These are phyloP conservation scores for Panurus biarmicus DNA, from an alignment of 2,113 vertebrate genomes.

Conservation along the genomic window DNA sequence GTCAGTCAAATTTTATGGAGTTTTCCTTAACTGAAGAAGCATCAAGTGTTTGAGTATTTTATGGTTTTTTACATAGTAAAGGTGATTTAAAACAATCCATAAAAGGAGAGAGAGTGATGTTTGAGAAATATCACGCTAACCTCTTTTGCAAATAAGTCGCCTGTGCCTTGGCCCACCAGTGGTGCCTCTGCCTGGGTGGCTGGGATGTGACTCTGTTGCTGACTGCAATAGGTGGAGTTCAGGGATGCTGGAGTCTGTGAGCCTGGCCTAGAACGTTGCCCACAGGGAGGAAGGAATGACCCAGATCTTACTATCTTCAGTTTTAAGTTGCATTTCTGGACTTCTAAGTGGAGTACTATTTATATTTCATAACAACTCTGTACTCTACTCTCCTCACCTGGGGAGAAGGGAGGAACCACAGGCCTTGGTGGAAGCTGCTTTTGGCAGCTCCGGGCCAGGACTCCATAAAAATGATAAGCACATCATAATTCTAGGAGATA, in stretches of 20 bases:
- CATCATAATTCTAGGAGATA: not conserved
- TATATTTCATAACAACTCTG: not conserved
- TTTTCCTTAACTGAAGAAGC: not conserved
- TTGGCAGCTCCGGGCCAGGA: not conserved
- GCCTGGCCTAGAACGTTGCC: not conserved
- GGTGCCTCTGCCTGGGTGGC: not conserved
- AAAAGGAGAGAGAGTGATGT: not conserved
- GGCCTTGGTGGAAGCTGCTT: not conserved
- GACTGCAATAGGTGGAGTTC: accelerated
- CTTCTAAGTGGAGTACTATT: not conserved
- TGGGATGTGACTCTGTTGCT: not conserved
- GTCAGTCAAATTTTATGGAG: not conserved
- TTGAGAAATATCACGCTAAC: not conserved
- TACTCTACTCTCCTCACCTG: not conserved
- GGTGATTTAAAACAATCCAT: not conserved
- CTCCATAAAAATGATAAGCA: not conserved
- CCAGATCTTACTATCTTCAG: not conserved
- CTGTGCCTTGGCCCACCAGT: not conserved
- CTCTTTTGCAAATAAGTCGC: not conserved
- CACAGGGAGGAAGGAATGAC: not conserved
- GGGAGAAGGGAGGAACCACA: not conserved
- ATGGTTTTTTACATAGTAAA: not conserved
- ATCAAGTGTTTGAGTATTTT: not conserved
- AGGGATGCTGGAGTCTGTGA: not conserved
- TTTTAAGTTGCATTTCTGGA: not conserved